These are phyloP conservation scores for Spilogale gracilis DNA, from an alignment of 2,113 vertebrate genomes.

Conservation along the genomic window DNA sequence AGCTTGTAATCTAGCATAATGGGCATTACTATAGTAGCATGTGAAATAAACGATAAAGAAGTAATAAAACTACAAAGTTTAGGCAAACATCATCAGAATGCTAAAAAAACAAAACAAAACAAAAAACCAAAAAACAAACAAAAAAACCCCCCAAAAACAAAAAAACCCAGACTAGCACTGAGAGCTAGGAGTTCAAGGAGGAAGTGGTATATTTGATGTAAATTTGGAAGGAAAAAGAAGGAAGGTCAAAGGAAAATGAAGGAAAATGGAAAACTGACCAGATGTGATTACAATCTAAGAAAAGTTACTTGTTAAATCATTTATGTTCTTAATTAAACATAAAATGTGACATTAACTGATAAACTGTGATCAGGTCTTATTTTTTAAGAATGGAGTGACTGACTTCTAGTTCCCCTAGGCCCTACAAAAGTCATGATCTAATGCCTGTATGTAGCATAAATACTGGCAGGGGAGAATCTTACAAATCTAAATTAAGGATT, in stretches of 20 bases:
- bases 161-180: not conserved
- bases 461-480: not conserved
- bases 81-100: not conserved
- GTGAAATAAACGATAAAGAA: not conserved
- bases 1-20: not conserved
- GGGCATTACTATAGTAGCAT: not conserved
- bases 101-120: not conserved
- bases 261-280: not conserved
- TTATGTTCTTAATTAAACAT: not conserved
- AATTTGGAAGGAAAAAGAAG: slow-evolving; percentile 32
- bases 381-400: not conserved
- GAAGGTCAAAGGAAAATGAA: not conserved
- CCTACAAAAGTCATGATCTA: not conserved
- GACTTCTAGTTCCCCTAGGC: not conserved
- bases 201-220: not conserved
- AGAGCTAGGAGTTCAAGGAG: not conserved
- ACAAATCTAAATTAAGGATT: not conserved
- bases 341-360: not conserved
- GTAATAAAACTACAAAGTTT: not conserved
- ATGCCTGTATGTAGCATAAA: not conserved
- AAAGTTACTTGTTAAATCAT: not conserved
- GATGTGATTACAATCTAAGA: not conserved
- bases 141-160: not conserved
- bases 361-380: not conserved
- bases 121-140: not conserved